A percentile compares a stretch with the other conserved stretches of the same genome.
Conservation (phyloP, 2,888 invertebrate species). For the Erebia epiphron region DNA sequence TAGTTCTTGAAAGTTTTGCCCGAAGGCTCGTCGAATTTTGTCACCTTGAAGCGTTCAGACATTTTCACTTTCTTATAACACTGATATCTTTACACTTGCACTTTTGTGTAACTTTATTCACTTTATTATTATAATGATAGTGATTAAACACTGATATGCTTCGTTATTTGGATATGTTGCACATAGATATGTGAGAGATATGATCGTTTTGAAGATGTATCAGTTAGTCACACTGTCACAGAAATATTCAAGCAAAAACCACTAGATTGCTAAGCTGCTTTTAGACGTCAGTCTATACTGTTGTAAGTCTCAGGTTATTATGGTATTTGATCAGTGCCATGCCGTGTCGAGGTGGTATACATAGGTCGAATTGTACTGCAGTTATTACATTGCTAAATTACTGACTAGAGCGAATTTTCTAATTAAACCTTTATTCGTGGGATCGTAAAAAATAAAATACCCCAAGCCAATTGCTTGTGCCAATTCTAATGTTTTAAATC, state of each 20-base stretch:
- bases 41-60: conserved; percentile 85
- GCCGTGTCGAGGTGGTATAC: conserved; percentile 1
- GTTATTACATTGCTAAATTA: conserved; percentile 4
- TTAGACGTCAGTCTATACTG: neutral
- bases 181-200: conserved; percentile 39
- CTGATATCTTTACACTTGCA: conserved; percentile 12
- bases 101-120: conserved; percentile 25
- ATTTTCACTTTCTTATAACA: conserved; percentile 61
- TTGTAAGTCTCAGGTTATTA: neutral
- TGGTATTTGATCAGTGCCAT: conserved; percentile 21
- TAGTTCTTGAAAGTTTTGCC: conserved; percentile 81
- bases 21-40: conserved; percentile 81
- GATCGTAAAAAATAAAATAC: neutral
- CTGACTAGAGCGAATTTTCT: conserved; percentile 11
- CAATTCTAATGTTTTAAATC: neutral
- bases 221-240: neutral
- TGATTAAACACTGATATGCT: conserved; percentile 27
- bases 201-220: conserved; percentile 20
- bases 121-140: conserved; percentile 41
- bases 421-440: neutral
- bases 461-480: neutral
- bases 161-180: conserved; percentile 33
- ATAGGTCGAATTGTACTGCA: neutral
- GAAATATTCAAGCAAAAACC: neutral
- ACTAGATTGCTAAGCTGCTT: conserved; percentile 13